Base-by-base conservation (phyloP, 2,888 invertebrate genomes). In the Cinara cedri region DNA sequence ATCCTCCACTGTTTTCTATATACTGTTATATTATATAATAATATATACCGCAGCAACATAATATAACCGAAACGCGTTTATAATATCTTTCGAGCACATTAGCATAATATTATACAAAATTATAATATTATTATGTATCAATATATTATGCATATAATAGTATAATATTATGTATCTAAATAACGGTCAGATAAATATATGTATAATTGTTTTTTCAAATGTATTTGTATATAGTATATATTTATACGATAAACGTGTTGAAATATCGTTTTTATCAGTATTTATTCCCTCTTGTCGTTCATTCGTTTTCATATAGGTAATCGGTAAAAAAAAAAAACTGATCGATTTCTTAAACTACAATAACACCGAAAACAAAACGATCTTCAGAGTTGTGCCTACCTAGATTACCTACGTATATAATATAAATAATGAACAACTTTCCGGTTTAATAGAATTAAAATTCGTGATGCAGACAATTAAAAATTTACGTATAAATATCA, bases 321-420 rank as follows among this genome's bases (percentile, higher is more conserved):
- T 24, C 2, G 16, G 1, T n/a, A 6, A 49, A 46, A 63, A 21
- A 44, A 46, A 42, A 63, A 65, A 24, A 65, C 54, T 16, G 75
- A 75, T 65, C 42, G 44, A 75, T 75, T 75, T 75, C 44, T 44
- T 65, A 65, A 55, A 74, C 42, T 63, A 65, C 54, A 63, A n/a
- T n/a, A n/a, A n/a, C n/a, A n/a, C n/a, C n/a, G n/a, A n/a, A 74
- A 74, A 63, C 72, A 60, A 72, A 72, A 72, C 63, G 72, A 34
- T 72, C n/a, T n/a, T n/a, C 62, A 19, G 34, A 72, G 72, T 74
- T 62, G 72, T 51, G n/a, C n/a, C n/a, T n/a, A n/a, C n/a, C n/a
- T n/a, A n/a, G n/a, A n/a, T n/a, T n/a, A n/a, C n/a, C n/a, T n/a
- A n/a, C n/a, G n/a, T n/a, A n/a, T n/a, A n/a, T n/a, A n/a, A n/a